Conservation (phyloP, 2,113 vertebrate genomes). For the Pogonocichla stellata region DNA sequence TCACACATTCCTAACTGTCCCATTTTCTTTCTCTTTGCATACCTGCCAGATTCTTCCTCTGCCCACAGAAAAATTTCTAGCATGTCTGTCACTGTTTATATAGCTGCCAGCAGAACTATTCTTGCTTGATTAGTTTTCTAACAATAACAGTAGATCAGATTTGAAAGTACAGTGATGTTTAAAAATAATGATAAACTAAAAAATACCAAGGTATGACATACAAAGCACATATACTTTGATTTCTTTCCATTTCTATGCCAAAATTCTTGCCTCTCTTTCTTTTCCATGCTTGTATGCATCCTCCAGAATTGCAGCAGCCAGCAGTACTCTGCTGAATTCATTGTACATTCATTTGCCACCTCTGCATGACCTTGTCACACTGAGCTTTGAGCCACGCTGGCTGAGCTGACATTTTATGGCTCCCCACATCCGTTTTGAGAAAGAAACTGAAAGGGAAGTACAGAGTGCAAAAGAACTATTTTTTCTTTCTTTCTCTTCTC, state of each 20-base stretch:
- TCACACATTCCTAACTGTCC: background rate
- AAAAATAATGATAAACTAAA: background rate
- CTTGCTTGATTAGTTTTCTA: background rate
- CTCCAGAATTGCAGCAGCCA: background rate
- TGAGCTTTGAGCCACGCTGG: background rate
- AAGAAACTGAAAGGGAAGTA: background rate
- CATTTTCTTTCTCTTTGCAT: background rate
- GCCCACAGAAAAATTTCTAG: conserved; percentile 22
- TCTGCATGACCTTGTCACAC: background rate
- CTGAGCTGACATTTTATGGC: background rate
- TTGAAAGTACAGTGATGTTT: background rate
- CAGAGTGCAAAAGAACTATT: background rate
- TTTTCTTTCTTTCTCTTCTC: too few relatives aligned
- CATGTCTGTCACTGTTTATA: conserved; percentile 1
- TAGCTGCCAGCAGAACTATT: conserved; percentile 1
- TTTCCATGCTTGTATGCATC: background rate
- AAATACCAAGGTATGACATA: background rate
- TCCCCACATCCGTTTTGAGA: background rate
- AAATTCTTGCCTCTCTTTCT: background rate
- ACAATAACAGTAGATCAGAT: background rate
- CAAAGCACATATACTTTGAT: background rate
- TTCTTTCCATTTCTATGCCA: background rate
- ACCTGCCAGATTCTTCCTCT: conserved; percentile 33
- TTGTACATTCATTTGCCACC: background rate
- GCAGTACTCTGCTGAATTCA: background rate